Conservation (phyloP, 2,797 vertebrate species). For the Brachyalestes nurse region DNA sequence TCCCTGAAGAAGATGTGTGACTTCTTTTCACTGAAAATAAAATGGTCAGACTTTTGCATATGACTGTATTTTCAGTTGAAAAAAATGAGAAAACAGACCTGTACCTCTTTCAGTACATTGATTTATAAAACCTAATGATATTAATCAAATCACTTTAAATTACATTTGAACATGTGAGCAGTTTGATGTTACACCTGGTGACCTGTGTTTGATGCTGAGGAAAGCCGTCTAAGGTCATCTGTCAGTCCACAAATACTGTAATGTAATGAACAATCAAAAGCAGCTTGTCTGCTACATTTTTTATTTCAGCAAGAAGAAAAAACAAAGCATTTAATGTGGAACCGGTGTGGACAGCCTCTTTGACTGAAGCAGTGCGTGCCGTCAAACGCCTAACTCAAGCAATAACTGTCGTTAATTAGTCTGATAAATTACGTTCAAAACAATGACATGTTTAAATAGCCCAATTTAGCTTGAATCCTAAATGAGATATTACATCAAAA, state of each 20-base stretch:
- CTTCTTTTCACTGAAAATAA: no score
- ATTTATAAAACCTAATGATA: background rate
- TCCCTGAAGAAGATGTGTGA: no score
- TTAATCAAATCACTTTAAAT: background rate
- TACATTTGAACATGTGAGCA: background rate
- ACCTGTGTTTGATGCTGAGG: background rate
- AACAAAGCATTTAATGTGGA: background rate
- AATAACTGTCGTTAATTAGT: slow-evolving; percentile 85
- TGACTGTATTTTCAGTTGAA: no score
- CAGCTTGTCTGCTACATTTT: background rate
- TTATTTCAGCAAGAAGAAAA: background rate
- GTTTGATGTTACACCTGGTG: background rate
- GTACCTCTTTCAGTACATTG: background rate
- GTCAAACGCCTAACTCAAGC: slow-evolving; percentile 72
- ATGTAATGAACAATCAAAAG: slow-evolving; percentile 28
- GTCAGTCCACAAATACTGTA: background rate
- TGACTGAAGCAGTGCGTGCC: slow-evolving; percentile 59
- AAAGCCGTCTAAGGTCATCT: background rate
- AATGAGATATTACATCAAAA: slow-evolving; percentile 86
- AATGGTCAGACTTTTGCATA: no score
- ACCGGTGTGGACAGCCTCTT: background rate
- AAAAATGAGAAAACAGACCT: background rate
- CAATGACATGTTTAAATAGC: slow-evolving; percentile 85
- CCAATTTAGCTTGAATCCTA: slow-evolving; percentile 82
- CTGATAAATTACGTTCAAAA: slow-evolving; percentile 85